Evolutionary conservation across 2,797 vertebrate species (phyloP), one percentile per base, ranked within the genome.

Genomic region (Gallirallus australis): DNA sequence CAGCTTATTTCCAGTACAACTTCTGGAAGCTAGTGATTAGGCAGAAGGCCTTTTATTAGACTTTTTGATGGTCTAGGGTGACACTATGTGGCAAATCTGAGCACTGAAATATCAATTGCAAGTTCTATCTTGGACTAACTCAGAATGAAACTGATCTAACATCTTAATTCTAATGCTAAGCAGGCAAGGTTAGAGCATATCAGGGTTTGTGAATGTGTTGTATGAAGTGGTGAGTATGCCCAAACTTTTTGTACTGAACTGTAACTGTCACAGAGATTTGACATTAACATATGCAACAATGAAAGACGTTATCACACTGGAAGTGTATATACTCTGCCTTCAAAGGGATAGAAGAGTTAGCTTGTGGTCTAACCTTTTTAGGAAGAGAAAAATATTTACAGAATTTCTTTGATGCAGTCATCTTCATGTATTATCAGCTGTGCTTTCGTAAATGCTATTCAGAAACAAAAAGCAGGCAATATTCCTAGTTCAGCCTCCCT

Each of bases 61-160:
- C 59, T 86, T 94, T 97, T 59, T 80, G 76, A 63, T 68, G 96
- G 96, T 97, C 88, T 97, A 96, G 95, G 90, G 97, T 97, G 97
- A 97, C 97, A 97, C 97, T 97, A 40, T 93, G 96, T 97, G 97
- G 97, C 89, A 96, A 94, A 96, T 88, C 65, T 12, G 39, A 90
- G 96, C 95, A 97, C 89, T 96, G 86, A 96, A 95, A 59, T 53
- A 89, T 16, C 71, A 45, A 48, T 15, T 86, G 56, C 45, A 20
- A 79, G 7, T 25, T 71, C 53, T 33, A 33, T 75, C 39, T 59
- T 39, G 71, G 42, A 56, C 60, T 27, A 39, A 45, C 7, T 61
- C 12, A 5, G 21, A 56, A 47, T 70, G 11, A 61, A 93, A 59
- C 9, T 15, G 15, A 60, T 66, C 14, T 64, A 60, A 52, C 1